Evolutionary conservation across 2,797 vertebrate species (phyloP), one percentile per base, ranked within the genome.

Genomic region (Halcyon smyrnensis): DNA sequence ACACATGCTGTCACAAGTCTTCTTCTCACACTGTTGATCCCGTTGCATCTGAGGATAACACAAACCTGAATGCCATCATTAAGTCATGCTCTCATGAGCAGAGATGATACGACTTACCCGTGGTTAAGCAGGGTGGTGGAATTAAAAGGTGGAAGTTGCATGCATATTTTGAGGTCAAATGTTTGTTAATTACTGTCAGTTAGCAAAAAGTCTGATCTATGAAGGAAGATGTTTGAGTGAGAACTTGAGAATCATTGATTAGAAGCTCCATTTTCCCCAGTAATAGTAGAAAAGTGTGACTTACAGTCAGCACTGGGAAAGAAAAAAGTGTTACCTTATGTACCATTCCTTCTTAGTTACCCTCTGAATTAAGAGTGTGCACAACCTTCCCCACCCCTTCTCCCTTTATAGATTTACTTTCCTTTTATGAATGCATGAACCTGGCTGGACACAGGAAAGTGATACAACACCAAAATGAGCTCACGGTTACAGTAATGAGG

Each of bases 261-360:
- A 94, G 73, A 78, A 91, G 16, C 43, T 91, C 70, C 8, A 1
- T 63, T 84, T 92, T 88, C 11, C 62, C 65, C 59, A 60, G 24
- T 36, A 76, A 11, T 48, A 81, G 46, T 4, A 92, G 32, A 87
- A 65, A 92, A 86, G 8, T 5, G 2, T 92, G 54, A 63, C 34
- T 89, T 87, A 50, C 18, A 59, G 34, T 85, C 80, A 68, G 64
- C 21, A 34, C 21, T 82, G 77, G 67, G 51, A 90, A 86, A 81
- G 20, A 83, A 70, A 14, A 71, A 86, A 57, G 25, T 36, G 59
- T 71, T 81, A 81, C 74, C 23, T 73, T 81, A 36, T 41, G 28
- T 83, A 88, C 30, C 56, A 54, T 88, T 88, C 78, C 76, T 76
- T 34, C 57, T 59, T 94, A 57, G 71, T 82, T 89, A 90, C 64